Base-by-base conservation (phyloP, 2,797 vertebrate genomes). In the Smutsia temminckii region DNA sequence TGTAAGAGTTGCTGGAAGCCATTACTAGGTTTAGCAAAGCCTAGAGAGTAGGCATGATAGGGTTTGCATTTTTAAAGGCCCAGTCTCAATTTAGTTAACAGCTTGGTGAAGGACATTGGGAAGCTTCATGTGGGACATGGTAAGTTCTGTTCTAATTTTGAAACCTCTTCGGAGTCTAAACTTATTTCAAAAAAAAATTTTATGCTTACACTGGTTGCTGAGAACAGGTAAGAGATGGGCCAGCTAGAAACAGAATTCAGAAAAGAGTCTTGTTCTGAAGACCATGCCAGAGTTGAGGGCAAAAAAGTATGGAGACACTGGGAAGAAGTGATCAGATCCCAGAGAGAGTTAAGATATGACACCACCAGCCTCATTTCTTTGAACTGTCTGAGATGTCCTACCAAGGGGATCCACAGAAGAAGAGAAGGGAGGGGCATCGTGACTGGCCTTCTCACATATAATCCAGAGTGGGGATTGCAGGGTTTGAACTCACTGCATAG, bases 131-230 rank as follows among this genome's bases (percentile, higher is more conserved):
- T 87, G 83, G n/a, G 37, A 8, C 25, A 55, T 32, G 42, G 53
- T 42, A 92, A 86, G 13, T 92, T 91, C 40, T 88, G 29, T 57
- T 80, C 32, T 93, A 42, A 72, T 94, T 86, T 80, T 77, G 51
- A 27, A 68, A 68, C 27, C 85, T 79, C 40, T 85, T 85, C 11
- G 85, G 71, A 77, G 37, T 37, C 14, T 94, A 57, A 74, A 88
- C 42, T 88, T 64, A 71, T 66, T 95, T 95, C 25, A 84, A 77
- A 90, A 51, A 90, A 20, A n/a, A 69, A 81, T n/a, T 37, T 37
- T 46, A 89, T 40, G 13, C 11, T 84, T 74, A 40, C 51, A 32
- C 1, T 79, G 57, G 37, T 59, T 95, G 32, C 66, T 95, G 55
- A 92, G 57, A 85, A 66, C 14, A 75, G 91, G 14, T 25, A 78